These are phyloP conservation scores for Eudyptes chrysolophus DNA, from an alignment of 2,113 vertebrate species.

Conservation along the genomic window DNA sequence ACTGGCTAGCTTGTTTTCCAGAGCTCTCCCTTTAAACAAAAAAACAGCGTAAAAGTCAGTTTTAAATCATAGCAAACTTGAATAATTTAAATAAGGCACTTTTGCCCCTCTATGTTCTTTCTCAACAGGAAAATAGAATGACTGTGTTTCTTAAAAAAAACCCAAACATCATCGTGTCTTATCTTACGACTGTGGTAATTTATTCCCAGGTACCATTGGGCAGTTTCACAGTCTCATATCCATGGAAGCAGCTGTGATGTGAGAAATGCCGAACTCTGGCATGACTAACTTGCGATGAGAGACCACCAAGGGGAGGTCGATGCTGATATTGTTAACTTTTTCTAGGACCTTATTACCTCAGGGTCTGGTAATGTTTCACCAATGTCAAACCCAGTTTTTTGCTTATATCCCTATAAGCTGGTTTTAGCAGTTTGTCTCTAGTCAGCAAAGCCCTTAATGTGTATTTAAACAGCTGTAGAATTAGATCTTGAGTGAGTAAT, in stretches of 20 bases:
- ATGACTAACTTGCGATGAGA: neutral
- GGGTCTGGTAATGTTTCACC: neutral
- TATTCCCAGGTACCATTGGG: neutral
- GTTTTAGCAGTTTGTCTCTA: neutral
- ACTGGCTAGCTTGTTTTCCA: neutral
- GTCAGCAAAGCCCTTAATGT: conserved; percentile 51
- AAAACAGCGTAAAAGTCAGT: neutral
- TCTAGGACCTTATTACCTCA: neutral
- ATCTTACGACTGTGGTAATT: neutral
- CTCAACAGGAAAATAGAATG: neutral
- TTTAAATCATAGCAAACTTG: neutral
- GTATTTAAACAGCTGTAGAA: conserved; percentile 45
- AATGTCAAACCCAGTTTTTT: neutral
- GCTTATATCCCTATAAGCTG: neutral
- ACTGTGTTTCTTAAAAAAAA: neutral
- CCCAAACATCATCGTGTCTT: neutral
- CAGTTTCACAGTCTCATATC: neutral
- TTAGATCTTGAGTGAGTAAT: neutral
- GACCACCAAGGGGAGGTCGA: neutral
- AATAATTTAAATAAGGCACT: neutral
- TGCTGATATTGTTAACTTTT: neutral
- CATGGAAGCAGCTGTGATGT: neutral
- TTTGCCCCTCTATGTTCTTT: neutral
- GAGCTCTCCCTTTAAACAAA: neutral
- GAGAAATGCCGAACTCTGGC: neutral